Base-by-base conservation (phyloP, 2,888 invertebrate species). In the Cinara cedri region DNA sequence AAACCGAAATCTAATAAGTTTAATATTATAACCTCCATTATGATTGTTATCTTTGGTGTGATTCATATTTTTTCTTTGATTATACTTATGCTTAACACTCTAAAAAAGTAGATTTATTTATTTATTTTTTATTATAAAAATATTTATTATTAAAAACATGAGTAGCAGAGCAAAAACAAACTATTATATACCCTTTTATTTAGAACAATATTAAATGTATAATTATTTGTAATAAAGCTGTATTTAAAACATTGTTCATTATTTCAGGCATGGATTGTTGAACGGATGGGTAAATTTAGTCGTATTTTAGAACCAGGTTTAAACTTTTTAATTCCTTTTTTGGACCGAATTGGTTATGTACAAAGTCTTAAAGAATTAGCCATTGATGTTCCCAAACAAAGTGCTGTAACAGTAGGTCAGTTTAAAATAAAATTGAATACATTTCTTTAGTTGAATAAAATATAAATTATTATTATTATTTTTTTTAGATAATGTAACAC, bases 321-420 rank as follows among this genome's bases (percentile, higher is more conserved):
- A 54, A 99, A 99, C 86, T 85, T 98, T 72, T 87, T 98, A 16
- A 89, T 97, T 84, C 99, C 99, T 0, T 87, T 99, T 81, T 88
- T 97, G 65, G 99, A 99, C 86, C 90, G 89, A 85, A 92, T 99
- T 34, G 96, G 93, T 87, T 99, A 99, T 88, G 98, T 99, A 16
- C 99, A 99, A 87, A 96, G 96, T 86, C 87, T 99, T 57, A 99
- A 99, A 86, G 99, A 99, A 93, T 95, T 99, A 83, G 98, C 99
- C 0, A 98, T 99, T 84, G 98, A 98, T 88, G 96, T 99, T 78
- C 99, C 99, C 0, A 94, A 98, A 86, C 99, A 99, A 87, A 96
- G 96, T 86, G 99, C 99, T 24, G 98, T 99, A 83, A 98, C 98
- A 19, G 90, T 94, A 81, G 90, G 90, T 89, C 84, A 83, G 83